Evolutionary conservation across 2,113 vertebrate species (phyloP).

Genomic region (Cichladusa arquata): DNA sequence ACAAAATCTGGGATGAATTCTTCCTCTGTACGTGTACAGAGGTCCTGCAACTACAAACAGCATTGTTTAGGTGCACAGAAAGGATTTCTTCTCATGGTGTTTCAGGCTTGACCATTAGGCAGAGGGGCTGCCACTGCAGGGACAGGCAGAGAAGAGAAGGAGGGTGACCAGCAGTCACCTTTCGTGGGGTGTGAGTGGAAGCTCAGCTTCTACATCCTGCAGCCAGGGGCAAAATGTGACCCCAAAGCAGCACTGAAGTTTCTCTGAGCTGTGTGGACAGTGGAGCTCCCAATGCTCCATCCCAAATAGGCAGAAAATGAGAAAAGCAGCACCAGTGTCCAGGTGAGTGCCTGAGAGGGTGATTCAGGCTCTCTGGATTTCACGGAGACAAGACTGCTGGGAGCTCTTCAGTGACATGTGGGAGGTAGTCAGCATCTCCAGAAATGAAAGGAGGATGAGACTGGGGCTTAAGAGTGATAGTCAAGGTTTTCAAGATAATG

Average conservation of each 20-base stretch:
- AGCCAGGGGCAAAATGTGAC: neutral
- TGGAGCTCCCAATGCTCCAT: neutral
- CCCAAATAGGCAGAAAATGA: neutral
- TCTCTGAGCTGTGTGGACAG: neutral
- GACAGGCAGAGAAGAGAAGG: no score
- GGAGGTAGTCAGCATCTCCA: neutral
- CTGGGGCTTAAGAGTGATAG: neutral
- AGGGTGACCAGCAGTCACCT: neutral
- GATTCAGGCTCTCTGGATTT: neutral
- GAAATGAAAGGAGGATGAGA: neutral
- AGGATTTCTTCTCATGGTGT: neutral
- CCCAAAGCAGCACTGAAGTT: neutral
- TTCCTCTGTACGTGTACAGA: fast-evolving
- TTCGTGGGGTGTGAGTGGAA: neutral
- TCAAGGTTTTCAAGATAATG: neutral
- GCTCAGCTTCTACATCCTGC: neutral
- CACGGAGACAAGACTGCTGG: neutral
- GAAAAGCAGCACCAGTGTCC: neutral
- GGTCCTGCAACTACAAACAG: neutral
- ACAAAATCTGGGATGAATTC: neutral
- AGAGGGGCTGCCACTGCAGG: no score
- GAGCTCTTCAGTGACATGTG: neutral
- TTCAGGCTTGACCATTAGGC: neutral
- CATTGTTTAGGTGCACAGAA: neutral
- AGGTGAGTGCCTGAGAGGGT: neutral